Evolutionary conservation across 2,888 invertebrate species (phyloP).

Genomic region (Lathronympha strigana): DNA sequence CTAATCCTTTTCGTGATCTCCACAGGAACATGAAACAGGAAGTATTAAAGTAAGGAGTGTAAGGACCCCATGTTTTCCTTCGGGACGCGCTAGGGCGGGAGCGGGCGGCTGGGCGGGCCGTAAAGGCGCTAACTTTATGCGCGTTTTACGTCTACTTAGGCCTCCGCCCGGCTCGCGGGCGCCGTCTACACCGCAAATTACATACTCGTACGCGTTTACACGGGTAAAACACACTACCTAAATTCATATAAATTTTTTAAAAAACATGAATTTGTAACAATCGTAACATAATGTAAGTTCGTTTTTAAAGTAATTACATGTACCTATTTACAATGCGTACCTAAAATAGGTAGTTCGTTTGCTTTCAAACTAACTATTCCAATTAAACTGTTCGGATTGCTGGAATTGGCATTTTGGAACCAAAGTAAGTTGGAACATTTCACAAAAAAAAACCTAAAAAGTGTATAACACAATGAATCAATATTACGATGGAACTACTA

Average conservation of each 20-base stretch:
- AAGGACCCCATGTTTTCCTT: slow-evolving; percentile 27
- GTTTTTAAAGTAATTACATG: no score
- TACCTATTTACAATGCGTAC: no score
- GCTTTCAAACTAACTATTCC: no score
- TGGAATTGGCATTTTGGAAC: no score
- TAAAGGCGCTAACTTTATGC: slow-evolving; percentile 65
- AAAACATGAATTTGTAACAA: no score
- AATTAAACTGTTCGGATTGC: no score
- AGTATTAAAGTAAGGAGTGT: background rate
- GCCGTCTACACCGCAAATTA: slow-evolving; percentile 30
- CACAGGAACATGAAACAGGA: background rate
- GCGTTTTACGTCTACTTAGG: slow-evolving; percentile 66
- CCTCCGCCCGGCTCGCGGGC: slow-evolving; percentile 45
- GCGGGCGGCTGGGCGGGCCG: slow-evolving; percentile 56
- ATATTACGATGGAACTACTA: slow-evolving; percentile 9
- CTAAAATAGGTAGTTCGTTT: no score
- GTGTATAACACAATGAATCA: background rate
- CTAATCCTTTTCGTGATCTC: background rate
- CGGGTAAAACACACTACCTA: no score
- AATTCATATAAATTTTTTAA: no score
- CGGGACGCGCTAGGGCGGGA: slow-evolving; percentile 44
- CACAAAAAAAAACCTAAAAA: background rate
- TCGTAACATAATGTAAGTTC: no score
- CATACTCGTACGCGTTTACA: no score
- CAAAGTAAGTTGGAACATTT: no score